Evolutionary conservation across 2,797 vertebrate species (phyloP).

Genomic region (Morelia viridis): DNA sequence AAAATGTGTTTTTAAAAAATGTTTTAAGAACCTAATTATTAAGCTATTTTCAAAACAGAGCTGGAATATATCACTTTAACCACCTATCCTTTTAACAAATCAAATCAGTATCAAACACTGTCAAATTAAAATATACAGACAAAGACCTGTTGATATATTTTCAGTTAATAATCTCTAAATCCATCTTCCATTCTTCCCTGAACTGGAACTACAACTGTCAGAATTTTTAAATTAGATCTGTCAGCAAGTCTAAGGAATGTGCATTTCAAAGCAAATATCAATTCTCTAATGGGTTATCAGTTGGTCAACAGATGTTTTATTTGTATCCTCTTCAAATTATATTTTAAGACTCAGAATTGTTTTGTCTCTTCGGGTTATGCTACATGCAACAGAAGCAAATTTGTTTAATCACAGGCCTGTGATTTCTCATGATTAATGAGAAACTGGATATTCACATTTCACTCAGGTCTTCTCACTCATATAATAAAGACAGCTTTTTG

Average conservation of each 20-base stretch:
- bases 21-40: constrained; percentile 16
- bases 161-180: neutral
- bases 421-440: neutral
- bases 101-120: neutral
- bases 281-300: neutral
- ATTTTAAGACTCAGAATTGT: neutral
- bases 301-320: neutral
- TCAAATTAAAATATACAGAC: neutral
- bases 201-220: neutral
- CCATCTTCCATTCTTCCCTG: neutral
- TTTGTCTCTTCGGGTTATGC: neutral
- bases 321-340: neutral
- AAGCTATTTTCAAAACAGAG: constrained; percentile 19
- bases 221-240: neutral
- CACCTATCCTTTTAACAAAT: neutral
- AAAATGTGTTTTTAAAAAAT: constrained; percentile 11
- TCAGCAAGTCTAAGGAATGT: neutral
- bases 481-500: neutral
- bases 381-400: neutral
- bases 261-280: neutral
- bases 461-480: neutral
- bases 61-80: neutral
- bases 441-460: neutral
- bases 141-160: neutral
- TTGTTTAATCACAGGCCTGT: neutral